A percentile compares a stretch with the other conserved stretches of the same genome.
Evolutionary conservation across 2,113 vertebrate species (phyloP).

Genomic region (Brachypteracias leptosomus): DNA sequence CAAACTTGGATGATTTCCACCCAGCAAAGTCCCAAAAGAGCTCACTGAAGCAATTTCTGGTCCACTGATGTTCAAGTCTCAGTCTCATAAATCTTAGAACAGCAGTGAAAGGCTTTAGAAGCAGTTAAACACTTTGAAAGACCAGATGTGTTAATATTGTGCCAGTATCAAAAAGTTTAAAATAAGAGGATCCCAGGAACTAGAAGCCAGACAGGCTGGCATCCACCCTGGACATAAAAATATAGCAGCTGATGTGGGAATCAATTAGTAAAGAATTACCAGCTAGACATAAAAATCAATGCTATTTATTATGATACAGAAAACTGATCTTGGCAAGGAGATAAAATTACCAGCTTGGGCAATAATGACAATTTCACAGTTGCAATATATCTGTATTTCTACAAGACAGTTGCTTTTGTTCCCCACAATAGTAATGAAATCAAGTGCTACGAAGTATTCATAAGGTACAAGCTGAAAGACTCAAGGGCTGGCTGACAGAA

Average conservation of each 20-base stretch:
- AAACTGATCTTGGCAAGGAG: not conserved
- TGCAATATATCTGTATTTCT: not conserved
- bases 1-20: slow-evolving; percentile 3
- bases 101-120: not conserved
- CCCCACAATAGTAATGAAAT: not conserved
- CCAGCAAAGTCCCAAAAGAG: not conserved
- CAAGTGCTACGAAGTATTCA: not conserved
- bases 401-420: not conserved
- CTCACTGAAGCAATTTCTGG: not conserved
- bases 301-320: not conserved
- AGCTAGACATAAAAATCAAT: not conserved
- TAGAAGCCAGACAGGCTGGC: not conserved
- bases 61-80: not conserved
- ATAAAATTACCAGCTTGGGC: not conserved
- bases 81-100: not conserved
- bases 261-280: not conserved
- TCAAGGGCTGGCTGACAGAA: not conserved
- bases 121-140: not conserved
- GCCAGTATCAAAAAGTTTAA: not conserved
- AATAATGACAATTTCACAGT: not conserved
- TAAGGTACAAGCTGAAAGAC: not conserved
- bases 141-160: not conserved
- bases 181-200: not conserved
- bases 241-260: not conserved
- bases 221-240: not conserved